phyloP scores from a whole-genome alignment of 2,888 invertebrate species.

The Acrobasis repandana region DNA sequence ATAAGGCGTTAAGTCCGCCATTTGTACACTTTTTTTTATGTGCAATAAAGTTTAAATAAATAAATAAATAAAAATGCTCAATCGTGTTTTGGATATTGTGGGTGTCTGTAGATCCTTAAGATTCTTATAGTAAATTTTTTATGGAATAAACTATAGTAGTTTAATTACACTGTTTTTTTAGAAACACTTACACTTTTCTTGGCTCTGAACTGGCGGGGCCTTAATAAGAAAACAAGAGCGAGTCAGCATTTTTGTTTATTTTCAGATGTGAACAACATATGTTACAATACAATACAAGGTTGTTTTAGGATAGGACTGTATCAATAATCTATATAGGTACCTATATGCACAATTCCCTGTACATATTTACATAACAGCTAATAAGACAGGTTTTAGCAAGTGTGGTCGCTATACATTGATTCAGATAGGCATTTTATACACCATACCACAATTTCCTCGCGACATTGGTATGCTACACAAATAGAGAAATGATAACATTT shows the following conservation, averaged over 20 bases:
- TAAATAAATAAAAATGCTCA: too few relatives aligned
- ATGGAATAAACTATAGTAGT: too few relatives aligned
- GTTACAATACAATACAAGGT: conserved; percentile 54
- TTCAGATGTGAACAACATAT: conserved; percentile 54
- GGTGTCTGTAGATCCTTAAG: too few relatives aligned
- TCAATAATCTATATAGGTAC: conserved; percentile 38
- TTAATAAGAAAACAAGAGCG: conserved; percentile 35
- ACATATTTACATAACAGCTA: conserved; percentile 60
- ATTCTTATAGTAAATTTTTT: too few relatives aligned
- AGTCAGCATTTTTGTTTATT: conserved; percentile 59
- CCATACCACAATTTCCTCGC: too few relatives aligned
- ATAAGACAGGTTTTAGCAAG: conserved; percentile 43
- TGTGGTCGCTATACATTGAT: not conserved
- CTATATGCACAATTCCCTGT: conserved; percentile 70
- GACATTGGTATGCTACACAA: not conserved
- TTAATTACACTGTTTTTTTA: too few relatives aligned
- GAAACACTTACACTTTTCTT: too few relatives aligned
- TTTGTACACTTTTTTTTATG: too few relatives aligned
- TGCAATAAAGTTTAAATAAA: too few relatives aligned
- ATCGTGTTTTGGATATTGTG: too few relatives aligned
- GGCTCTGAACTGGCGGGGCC: too few relatives aligned
- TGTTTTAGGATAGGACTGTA: conserved; percentile 53
- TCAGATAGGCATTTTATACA: not conserved
- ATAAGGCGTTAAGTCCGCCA: too few relatives aligned
- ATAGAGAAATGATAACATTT: not conserved